Conservation (phyloP, 2,797 vertebrate genomes). For the Cottoperca gobio region DNA sequence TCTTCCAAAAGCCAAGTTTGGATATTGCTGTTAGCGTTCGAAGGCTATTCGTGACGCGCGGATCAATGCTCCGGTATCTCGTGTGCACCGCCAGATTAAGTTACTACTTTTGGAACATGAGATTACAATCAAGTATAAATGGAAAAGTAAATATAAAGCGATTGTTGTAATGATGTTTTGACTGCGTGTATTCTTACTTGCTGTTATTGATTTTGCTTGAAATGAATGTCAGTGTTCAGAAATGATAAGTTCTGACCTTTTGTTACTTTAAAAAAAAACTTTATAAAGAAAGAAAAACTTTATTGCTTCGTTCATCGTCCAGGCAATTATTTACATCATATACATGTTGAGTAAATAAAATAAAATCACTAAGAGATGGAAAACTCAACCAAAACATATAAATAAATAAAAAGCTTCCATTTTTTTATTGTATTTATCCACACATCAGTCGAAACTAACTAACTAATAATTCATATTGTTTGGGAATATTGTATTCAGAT, state of each 20-base stretch:
- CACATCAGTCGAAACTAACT: not conserved
- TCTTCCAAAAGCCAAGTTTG: slow-evolving; percentile 3
- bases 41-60: too few species aligned
- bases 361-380: too few species aligned
- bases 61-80: not conserved
- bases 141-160: not conserved
- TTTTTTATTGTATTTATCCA: too few species aligned
- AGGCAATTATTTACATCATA: too few species aligned
- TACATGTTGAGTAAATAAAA: too few species aligned
- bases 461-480: too few species aligned
- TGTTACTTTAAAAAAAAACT: too few species aligned
- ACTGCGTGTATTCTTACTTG: not conserved
- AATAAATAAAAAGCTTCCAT: too few species aligned
- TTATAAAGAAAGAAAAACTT: too few species aligned
- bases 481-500: not conserved
- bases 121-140: not conserved
- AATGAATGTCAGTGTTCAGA: not conserved
- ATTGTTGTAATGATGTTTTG: not conserved
- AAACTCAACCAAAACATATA: too few species aligned
- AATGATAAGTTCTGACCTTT: not conserved
- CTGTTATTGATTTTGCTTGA: too few species aligned
- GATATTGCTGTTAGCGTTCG: slow-evolving; percentile 31
- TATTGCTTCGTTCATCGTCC: too few species aligned
- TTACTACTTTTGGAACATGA: not conserved
- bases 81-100: not conserved